A percentile compares a stretch with the other conserved stretches of the same genome.
phyloP scores from a whole-genome alignment of 35 echinoderm and acorn worm genomes.

The Patiria miniata region DNA sequence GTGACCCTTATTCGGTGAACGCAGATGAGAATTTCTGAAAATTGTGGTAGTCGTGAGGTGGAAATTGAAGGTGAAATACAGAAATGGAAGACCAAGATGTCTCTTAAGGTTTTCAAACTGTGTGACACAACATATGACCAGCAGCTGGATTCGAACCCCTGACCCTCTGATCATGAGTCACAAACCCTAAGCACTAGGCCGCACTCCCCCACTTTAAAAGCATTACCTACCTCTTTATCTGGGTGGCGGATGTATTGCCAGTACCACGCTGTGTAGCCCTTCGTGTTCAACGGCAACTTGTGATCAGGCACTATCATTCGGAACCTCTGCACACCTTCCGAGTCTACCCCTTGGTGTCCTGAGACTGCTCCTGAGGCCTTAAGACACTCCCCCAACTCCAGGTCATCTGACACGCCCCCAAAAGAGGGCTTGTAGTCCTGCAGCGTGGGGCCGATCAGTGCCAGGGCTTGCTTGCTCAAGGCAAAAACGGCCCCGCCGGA shows the following conservation, averaged over 20 bases:
- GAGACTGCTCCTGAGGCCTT: conserved; percentile 28
- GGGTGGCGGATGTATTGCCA: conserved; percentile 76
- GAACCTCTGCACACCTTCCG: conserved; percentile 48
- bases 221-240: conserved; percentile 61
- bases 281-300: conserved; percentile 58
- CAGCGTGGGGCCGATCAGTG: conserved; percentile 31
- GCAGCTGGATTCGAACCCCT: too few relatives aligned
- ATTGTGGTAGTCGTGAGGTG: too few relatives aligned
- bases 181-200: too few relatives aligned
- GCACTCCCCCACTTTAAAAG: too few relatives aligned
- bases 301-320: conserved; percentile 82
- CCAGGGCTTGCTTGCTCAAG: conserved; percentile 67
- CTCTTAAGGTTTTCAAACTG: too few relatives aligned
- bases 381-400: conserved; percentile 71
- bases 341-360: conserved; percentile 55
- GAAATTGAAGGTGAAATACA: too few relatives aligned
- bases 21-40: too few relatives aligned
- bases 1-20: too few relatives aligned
- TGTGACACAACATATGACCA: too few relatives aligned
- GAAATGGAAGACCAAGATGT: too few relatives aligned
- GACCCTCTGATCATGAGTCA: too few relatives aligned
- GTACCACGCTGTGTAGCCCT: conserved; percentile 56
- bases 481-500: conserved; percentile 49
- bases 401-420: conserved; percentile 67
- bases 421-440: neutral